These are phyloP conservation scores for Camponotus floridanus DNA, from an alignment of 1,140 invertebrate species.

Conservation along the genomic window DNA sequence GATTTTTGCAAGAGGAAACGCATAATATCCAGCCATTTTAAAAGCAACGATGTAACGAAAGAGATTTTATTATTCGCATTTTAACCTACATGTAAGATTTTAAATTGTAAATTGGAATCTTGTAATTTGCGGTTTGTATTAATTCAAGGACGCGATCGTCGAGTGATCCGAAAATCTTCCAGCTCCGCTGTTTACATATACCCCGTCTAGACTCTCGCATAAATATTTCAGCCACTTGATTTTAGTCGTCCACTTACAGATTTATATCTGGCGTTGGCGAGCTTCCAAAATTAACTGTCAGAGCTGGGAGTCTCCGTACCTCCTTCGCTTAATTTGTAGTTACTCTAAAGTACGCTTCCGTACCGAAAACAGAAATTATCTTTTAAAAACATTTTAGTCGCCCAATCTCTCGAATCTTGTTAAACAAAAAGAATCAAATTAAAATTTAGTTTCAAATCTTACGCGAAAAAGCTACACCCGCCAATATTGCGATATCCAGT, in stretches of 20 bases:
- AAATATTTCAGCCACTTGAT: slow-evolving; percentile 36
- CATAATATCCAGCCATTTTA: neutral
- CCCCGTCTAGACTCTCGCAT: slow-evolving; percentile 19
- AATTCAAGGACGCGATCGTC: neutral
- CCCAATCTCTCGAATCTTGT: neutral
- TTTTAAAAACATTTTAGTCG: neutral
- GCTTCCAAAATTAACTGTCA: slow-evolving; percentile 47
- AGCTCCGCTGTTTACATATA: slow-evolving; percentile 26
- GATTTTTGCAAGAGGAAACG: slow-evolving; percentile 12
- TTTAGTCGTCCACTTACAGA: slow-evolving; percentile 8
- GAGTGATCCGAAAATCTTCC: neutral
- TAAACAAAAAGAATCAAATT: neutral
- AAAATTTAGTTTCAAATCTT: neutral
- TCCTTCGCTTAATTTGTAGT: slow-evolving; percentile 31
- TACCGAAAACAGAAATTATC: neutral
- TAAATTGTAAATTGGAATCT: neutral
- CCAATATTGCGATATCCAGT: neutral
- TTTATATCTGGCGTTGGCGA: slow-evolving; percentile 32
- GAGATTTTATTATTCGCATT: slow-evolving; percentile 17
- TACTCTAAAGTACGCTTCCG: neutral
- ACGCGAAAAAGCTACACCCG: neutral
- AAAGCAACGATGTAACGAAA: neutral
- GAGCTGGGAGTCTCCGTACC: slow-evolving; percentile 16
- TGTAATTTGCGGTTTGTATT: too few relatives aligned
- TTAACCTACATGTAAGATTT: slow-evolving; percentile 14